A percentile compares a stretch with the other conserved stretches of the same genome.
These are phyloP conservation scores for Cettia cetti DNA, from an alignment of 2,113 vertebrate genomes.

Conservation along the genomic window DNA sequence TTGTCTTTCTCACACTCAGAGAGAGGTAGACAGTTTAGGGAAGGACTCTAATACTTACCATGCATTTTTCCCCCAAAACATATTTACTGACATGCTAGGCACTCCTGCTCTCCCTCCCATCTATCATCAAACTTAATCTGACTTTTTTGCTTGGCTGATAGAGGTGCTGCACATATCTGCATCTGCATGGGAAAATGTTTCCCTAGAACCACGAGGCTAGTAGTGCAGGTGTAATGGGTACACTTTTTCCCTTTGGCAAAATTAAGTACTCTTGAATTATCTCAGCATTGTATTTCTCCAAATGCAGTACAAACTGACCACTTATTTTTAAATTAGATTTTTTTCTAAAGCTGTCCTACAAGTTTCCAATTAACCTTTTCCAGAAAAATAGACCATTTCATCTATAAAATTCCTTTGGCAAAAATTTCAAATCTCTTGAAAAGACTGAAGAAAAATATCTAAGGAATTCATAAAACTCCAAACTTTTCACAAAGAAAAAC, in stretches of 20 bases:
- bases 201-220: background rate
- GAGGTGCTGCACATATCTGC: background rate
- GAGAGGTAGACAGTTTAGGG: background rate
- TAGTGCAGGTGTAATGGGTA: background rate
- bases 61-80: background rate
- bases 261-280: background rate
- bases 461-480: background rate
- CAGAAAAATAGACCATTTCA: background rate
- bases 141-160: background rate
- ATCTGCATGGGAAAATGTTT: background rate
- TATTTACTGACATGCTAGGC: background rate
- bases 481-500: background rate
- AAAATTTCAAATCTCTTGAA: background rate
- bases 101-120: background rate
- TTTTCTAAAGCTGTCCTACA: background rate
- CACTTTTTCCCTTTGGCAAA: background rate
- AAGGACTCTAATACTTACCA: background rate
- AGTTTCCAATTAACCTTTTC: background rate
- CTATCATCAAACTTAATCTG: background rate
- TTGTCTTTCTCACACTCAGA: background rate
- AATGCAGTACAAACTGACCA: background rate
- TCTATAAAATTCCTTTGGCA: background rate
- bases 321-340: background rate
- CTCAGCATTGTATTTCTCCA: background rate
- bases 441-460: background rate